These are phyloP conservation scores for Indicator indicator DNA, from an alignment of 2,113 vertebrate species.

Conservation along the genomic window DNA sequence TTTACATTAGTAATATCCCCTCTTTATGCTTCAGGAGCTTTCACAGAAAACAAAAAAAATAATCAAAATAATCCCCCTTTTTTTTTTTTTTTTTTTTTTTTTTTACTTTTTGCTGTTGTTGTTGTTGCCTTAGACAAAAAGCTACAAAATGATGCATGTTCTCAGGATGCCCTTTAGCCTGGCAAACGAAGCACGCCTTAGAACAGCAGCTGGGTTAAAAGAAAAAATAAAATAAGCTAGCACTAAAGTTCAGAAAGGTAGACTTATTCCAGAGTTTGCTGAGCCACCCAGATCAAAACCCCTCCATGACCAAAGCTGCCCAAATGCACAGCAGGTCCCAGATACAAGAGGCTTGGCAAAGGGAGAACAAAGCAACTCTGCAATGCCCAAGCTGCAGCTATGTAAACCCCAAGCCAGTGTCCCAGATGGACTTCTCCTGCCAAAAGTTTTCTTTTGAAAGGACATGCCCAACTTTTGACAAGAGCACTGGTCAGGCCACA, in stretches of 20 bases:
- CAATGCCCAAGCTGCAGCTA: background rate
- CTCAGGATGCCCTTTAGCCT: background rate
- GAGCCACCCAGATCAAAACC: background rate
- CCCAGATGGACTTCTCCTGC: background rate
- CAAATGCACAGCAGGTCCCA: background rate
- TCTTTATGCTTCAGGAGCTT: constrained; percentile 1
- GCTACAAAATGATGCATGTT: background rate
- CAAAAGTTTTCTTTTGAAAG: background rate
- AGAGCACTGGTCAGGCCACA: background rate
- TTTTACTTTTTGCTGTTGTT: background rate
- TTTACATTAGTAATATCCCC: constrained; percentile 40
- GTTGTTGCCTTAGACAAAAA: background rate
- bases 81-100: background rate
- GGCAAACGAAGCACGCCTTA: constrained; percentile 2
- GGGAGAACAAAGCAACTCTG: background rate
- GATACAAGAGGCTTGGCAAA: background rate
- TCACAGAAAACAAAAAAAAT: background rate
- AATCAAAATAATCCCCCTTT: background rate
- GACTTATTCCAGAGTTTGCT: background rate
- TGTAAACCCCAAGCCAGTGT: background rate
- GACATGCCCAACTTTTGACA: background rate
- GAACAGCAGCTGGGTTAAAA: accelerated
- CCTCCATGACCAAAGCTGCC: background rate
- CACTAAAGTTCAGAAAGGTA: background rate
- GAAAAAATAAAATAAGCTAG: background rate